A percentile compares a stretch with the other conserved stretches of the same genome.
Conservation (phyloP, 2,797 vertebrate species). For the Peromyscus nudipes region DNA sequence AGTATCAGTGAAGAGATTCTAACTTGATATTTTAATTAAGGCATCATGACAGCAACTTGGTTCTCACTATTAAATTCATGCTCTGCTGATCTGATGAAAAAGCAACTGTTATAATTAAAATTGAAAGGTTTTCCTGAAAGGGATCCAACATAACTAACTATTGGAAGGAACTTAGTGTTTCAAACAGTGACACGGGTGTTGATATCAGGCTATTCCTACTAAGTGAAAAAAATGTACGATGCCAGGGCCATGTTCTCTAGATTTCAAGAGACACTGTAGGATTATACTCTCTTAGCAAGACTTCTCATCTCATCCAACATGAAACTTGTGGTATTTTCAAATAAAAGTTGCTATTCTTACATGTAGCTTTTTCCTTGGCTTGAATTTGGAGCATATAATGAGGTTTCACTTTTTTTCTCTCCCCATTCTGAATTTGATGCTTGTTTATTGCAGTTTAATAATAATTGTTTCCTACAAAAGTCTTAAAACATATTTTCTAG, state of each 20-base stretch:
- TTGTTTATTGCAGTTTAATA: background rate
- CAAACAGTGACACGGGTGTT: background rate
- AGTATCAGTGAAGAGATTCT: conserved; percentile 1
- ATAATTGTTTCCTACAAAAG: background rate
- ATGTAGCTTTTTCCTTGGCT: background rate
- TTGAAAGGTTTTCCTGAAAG: background rate
- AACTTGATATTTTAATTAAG: conserved; percentile 13
- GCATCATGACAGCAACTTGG: background rate
- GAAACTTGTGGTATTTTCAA: background rate
- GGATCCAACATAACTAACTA: background rate
- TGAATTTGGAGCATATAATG: background rate
- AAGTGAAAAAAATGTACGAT: background rate
- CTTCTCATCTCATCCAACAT: background rate
- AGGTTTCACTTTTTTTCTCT: background rate
- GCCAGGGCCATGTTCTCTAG: background rate
- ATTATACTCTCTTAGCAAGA: background rate
- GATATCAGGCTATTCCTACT: background rate
- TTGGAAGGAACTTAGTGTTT: background rate
- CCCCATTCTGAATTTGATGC: background rate
- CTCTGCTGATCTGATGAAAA: background rate
- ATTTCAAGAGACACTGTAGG: background rate
- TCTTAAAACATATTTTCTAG: background rate
- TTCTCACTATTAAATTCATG: background rate
- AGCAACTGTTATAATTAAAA: conserved; percentile 56
- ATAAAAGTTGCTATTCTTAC: background rate